These are phyloP conservation scores for Emydura subglobosa DNA, from an alignment of 2,113 vertebrate species.

Conservation along the genomic window DNA sequence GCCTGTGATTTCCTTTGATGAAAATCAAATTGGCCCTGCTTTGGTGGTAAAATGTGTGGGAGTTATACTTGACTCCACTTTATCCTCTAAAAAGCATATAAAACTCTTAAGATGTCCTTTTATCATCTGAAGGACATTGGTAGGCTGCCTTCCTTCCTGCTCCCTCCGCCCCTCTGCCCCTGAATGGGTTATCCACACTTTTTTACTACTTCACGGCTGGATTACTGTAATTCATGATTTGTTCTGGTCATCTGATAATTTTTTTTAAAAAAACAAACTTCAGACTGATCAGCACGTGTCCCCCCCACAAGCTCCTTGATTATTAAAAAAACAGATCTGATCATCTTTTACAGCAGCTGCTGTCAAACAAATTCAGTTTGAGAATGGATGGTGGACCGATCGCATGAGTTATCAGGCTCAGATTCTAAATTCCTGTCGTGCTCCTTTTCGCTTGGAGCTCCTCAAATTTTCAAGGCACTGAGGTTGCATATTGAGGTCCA, in stretches of 20 bases:
- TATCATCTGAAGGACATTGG: background rate
- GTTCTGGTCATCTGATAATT: background rate
- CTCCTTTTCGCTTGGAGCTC: background rate
- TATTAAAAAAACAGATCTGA: background rate
- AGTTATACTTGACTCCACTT: background rate
- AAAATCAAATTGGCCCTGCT: background rate
- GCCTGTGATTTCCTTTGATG: background rate
- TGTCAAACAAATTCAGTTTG: background rate
- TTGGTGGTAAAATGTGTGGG: background rate
- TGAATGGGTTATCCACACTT: background rate
- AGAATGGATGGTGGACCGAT: background rate
- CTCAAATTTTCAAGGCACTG: fast-evolving
- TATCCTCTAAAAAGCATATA: background rate
- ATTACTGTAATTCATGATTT: background rate
- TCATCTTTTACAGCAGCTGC: background rate
- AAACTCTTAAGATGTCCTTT: background rate
- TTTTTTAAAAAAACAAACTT: background rate
- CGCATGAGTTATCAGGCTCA: fast-evolving
- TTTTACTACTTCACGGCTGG: background rate
- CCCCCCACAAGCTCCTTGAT: background rate
- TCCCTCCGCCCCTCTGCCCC: background rate
- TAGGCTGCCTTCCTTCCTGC: background rate
- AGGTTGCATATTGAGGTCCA: fast-evolving
- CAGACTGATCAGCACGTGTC: background rate
- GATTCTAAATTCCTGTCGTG: background rate